These are phyloP conservation scores for Hypomecis punctinalis DNA, from an alignment of 2,888 invertebrate genomes.

Conservation along the genomic window DNA sequence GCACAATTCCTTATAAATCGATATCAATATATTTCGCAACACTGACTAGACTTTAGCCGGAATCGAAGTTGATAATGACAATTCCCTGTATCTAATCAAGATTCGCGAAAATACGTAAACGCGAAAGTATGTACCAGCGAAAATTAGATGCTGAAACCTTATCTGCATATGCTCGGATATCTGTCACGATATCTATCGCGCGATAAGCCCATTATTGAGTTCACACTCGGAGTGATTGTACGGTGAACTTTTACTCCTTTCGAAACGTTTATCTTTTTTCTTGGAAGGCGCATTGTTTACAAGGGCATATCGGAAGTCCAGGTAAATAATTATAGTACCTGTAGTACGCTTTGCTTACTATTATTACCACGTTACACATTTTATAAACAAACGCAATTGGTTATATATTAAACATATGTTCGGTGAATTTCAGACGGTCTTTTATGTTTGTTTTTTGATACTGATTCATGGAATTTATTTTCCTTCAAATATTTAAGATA, in stretches of 20 bases:
- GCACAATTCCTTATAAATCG: slow-evolving; percentile 15
- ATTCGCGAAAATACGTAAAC: slow-evolving; percentile 39
- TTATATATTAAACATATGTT: not conserved
- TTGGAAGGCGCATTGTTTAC: slow-evolving; percentile 25
- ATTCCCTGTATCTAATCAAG: slow-evolving; percentile 36
- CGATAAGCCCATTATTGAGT: slow-evolving; percentile 34
- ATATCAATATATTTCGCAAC: slow-evolving; percentile 22
- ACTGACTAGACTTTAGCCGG: slow-evolving; percentile 26
- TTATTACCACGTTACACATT: not conserved
- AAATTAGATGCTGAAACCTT: slow-evolving; percentile 39
- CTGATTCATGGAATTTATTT: not conserved
- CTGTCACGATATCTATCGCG: slow-evolving; percentile 27
- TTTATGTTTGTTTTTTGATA: not conserved
- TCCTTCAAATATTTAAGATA: not conserved
- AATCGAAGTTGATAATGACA: slow-evolving; percentile 34
- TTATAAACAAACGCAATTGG: slow-evolving; percentile 11
- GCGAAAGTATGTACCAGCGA: slow-evolving; percentile 32
- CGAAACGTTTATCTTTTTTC: slow-evolving; percentile 24
- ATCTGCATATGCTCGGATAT: slow-evolving; percentile 40
- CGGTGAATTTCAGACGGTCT: not conserved
- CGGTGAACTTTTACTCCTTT: slow-evolving; percentile 22
- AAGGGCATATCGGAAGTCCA: slow-evolving; percentile 26
- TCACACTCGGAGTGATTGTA: slow-evolving; percentile 27
- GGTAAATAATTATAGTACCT: slow-evolving; percentile 19
- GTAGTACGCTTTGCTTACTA: slow-evolving; percentile 12